Base-by-base conservation (phyloP, 2,888 invertebrate species). In the Drosophila borealis region DNA sequence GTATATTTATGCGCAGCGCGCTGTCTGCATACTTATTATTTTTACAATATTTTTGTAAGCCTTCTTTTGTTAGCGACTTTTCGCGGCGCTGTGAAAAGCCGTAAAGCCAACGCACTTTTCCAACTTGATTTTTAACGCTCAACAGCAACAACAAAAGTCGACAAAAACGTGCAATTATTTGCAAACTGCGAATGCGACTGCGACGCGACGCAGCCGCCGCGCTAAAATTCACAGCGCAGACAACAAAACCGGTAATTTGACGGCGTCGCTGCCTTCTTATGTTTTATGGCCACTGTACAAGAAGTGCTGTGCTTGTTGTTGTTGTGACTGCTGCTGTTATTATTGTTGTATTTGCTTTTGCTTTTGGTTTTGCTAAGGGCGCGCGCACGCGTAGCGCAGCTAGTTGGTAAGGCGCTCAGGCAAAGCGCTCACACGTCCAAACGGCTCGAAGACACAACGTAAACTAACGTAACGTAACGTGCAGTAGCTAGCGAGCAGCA, bases 81-180 rank as follows among this genome's bases (percentile, higher is more conserved):
- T 41, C 14, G 39, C 48, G 17, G 29, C 29, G 29, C 56, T 56
- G 55, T 53, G 55, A 44, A 67, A 53, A 68, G 60, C 56, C 48
- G 53, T 59, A 73, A 83, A 82, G 82, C 81, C 75, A 82, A 83
- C 88, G 86, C 88, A 83, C 88, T 83, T 84, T 88, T 82, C 78
- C 73, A 73, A 70, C 80, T 71, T 59, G 69, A 73, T 53, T 78
- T 72, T 73, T 19, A 71, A 56, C 59, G 48, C 59, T 45, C 53
- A 19, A 29, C 33, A 33, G 34, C 49, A 60, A 60, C 55, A 39
- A 54, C 61, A 70, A 75, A 59, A 55, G 57, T 21, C 34, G 65
- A 65, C 60, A 69, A 73, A 77, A 73, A 82, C 73, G 81, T 78
- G 71, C 81, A 79, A 78, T 81, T 78, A 78, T 80, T 78, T 76